Evolutionary conservation across 2,113 vertebrate genomes (phyloP), one percentile per base, ranked within the genome.

Genomic region (Montifringilla adamsi): DNA sequence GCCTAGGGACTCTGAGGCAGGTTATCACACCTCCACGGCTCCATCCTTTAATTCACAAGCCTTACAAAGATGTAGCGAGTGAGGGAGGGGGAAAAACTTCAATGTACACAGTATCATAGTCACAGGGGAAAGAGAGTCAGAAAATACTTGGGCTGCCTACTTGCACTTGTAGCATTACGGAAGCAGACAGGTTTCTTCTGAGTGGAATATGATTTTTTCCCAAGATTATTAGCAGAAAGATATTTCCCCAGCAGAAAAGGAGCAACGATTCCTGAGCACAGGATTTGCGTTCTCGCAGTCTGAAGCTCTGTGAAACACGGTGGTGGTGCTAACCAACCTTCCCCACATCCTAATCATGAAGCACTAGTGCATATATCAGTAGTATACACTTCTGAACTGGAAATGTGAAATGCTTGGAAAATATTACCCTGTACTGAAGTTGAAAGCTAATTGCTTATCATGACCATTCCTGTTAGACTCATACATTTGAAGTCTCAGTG

Each of bases 41-140:
- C 70, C 70, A 69, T 76, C 64, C 92, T 94, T 94, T 95, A 94
- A 94, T 95, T 95, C 93, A 94, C 50, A 85, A 90, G 55, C 49
- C 49, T 80, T 68, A 46, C 3, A 26, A 94, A 90, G 86, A 39
- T 74, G 59, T 11, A 83, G 50, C 20, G 50, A 66, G n/a, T 14
- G 59, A 64, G 37, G n/a, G 41, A 66, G 27, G 15, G 47, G 63
- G 55, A 50, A 91, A 56, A 72, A 41, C 77, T 95, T 73, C 14
- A 41, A 41, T 35, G 74, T 70, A 84, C 84, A 41, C 64, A n/a
- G 62, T 63, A 93, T 37, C 62, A 47, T 30, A 70, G 84, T 92
- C 68, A 5, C 90, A 74, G 53, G 1, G 39, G 63, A 60, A 33
- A 70, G n/a, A 89, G 77, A 73, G 90, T 78, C 52, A 70, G 66